Evolutionary conservation across 2,888 invertebrate genomes (phyloP).

Genomic region (Merodon equestris): DNA sequence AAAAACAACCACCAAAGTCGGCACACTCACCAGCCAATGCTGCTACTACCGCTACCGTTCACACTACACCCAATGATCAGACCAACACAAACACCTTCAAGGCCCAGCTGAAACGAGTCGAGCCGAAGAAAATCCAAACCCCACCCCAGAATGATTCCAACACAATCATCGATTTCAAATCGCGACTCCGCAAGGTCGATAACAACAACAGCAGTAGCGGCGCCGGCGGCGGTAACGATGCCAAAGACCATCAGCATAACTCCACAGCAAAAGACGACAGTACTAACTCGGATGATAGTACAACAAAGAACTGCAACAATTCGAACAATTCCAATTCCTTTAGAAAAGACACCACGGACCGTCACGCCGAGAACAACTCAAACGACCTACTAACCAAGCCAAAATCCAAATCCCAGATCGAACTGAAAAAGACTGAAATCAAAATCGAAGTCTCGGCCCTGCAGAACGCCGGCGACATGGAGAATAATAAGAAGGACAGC

Average conservation of each 20-base stretch:
- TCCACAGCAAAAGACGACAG: constrained; percentile 69
- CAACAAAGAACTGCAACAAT: constrained; percentile 65
- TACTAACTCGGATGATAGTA: constrained; percentile 67
- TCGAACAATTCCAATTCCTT: constrained; percentile 29
- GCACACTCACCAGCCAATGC: constrained; percentile 65
- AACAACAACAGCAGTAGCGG: constrained; percentile 72
- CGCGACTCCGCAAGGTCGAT: constrained; percentile 90
- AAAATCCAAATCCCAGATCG: constrained; percentile 69
- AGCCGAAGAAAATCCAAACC: constrained; percentile 81
- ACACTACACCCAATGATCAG: constrained; percentile 55
- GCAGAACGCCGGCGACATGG: constrained; percentile 62
- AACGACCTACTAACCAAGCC: constrained; percentile 66
- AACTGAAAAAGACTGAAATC: constrained; percentile 79
- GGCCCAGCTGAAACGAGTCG: constrained; percentile 87
- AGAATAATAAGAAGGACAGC: constrained; percentile 77
- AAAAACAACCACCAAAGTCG: constrained; percentile 65
- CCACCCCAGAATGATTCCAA: constrained; percentile 81
- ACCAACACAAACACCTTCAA: constrained; percentile 81
- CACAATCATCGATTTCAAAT: constrained; percentile 90
- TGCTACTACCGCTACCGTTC: too few relatives aligned
- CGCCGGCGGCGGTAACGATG: constrained; percentile 63
- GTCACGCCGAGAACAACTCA: constrained; percentile 54
- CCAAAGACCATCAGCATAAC: constrained; percentile 70
- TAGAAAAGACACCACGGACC: constrained; percentile 63
- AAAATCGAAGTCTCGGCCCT: constrained; percentile 77